These are phyloP conservation scores for Lota lota DNA, from an alignment of 2,113 vertebrate species.

Conservation along the genomic window DNA sequence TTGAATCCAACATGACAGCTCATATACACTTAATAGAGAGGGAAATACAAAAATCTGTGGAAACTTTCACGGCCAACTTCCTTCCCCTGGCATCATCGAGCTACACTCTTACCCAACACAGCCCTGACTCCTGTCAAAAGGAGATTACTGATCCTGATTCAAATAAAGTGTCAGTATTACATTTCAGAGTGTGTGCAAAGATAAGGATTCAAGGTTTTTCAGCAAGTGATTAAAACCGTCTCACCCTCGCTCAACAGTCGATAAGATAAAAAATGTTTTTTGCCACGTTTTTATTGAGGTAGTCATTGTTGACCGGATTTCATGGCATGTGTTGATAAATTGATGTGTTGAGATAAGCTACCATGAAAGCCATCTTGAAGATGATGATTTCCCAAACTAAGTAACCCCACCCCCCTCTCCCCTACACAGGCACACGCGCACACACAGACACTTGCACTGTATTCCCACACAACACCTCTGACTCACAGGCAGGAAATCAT, in stretches of 20 bases:
- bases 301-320: conserved; percentile 10
- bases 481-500: neutral
- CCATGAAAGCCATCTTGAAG: conserved; percentile 1
- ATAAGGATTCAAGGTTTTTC: no score
- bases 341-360: conserved; percentile 2
- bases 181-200: neutral
- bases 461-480: neutral
- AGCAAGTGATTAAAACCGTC: no score
- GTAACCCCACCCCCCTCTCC: neutral
- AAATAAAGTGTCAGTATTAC: conserved; percentile 4
- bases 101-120: conserved; percentile 12
- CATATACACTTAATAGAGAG: conserved; percentile 54
- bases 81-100: conserved; percentile 44
- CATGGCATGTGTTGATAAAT: conserved; percentile 13
- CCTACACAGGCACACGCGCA: no score
- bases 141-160: conserved; percentile 21
- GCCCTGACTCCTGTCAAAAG: conserved; percentile 12
- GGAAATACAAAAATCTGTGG: conserved; percentile 44
- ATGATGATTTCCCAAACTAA: conserved; percentile 9
- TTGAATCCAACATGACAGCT: conserved; percentile 16
- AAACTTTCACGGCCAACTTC: conserved; percentile 48
- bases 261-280: neutral
- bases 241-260: no score
- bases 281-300: conserved; percentile 17
- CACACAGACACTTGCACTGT: no score